phyloP scores from a whole-genome alignment of 1,140 invertebrate species.

The Listronotus oregonensis region DNA sequence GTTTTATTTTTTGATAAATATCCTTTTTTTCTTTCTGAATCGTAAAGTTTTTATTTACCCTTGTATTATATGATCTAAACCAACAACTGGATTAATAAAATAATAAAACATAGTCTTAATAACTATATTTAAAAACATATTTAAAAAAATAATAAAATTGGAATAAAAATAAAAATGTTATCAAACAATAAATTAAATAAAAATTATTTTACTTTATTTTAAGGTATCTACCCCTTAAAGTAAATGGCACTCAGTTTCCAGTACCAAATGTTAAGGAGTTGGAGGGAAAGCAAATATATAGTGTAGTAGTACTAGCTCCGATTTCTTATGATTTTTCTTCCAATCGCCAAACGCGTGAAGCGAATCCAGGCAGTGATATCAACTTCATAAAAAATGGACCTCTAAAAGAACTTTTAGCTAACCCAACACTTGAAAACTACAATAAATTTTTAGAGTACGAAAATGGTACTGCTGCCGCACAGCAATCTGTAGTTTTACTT shows the following conservation, averaged over 20 bases:
- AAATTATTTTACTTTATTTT: conserved; percentile 11
- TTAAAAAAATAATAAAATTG: too few species aligned
- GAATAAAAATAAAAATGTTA: too few species aligned
- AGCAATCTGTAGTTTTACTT: conserved; percentile 78
- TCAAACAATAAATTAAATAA: too few species aligned
- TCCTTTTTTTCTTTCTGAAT: too few species aligned
- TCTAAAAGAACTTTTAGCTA: conserved; percentile 74
- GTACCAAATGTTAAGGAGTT: conserved; percentile 75
- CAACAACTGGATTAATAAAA: too few species aligned
- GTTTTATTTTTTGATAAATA: too few species aligned
- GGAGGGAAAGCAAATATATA: conserved; percentile 74
- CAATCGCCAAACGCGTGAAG: conserved; percentile 56
- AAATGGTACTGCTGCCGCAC: conserved; percentile 69
- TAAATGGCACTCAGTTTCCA: conserved; percentile 81
- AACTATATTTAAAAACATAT: too few species aligned
- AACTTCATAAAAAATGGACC: conserved; percentile 70
- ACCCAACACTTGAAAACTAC: conserved; percentile 76
- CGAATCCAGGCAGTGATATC: conserved; percentile 62
- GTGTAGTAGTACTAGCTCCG: conserved; percentile 81
- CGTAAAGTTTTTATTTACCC: too few species aligned
- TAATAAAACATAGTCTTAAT: too few species aligned
- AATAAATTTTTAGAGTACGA: conserved; percentile 79
- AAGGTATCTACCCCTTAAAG: conserved; percentile 79
- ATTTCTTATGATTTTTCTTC: conserved; percentile 64
- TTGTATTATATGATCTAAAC: too few species aligned